Base-by-base conservation (phyloP, 1,140 invertebrate genomes). In the Brachystomella parvula region DNA sequence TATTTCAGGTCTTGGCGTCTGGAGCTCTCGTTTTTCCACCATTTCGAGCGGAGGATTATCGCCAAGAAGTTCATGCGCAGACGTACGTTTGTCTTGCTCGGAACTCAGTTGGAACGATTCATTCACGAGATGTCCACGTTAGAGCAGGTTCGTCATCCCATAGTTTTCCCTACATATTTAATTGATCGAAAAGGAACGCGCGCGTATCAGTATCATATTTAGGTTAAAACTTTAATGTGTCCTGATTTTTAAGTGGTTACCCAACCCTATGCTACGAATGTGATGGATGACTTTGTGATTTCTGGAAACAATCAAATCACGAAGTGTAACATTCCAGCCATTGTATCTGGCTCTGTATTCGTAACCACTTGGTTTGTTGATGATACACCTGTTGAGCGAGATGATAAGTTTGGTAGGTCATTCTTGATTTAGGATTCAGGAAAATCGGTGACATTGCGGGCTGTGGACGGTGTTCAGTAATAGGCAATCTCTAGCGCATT, bases 1-100 rank as follows among this genome's bases (percentile, higher is more conserved):
- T 44, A 47, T 72, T 35, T 17, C 79, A 90, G 87, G 87, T 93
- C 68, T 80, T 91, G 70, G 85, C 89, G 26, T 92, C 96, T 78
- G 92, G 94, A 75, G 95, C 95, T 75, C 81, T 97, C 68, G 89
- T 94, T 33, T 94, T 97, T 76, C 90, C 90, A 56, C 91, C 92
- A 12, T 96, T 96, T 84, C 84, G 90, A 59, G 90, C 90, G 35
- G 89, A 92, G 77, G 89, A 93, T 77, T 96, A 96, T 76, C 83
- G 89, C 47, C 90, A 94, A 78, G 90, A 94, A 78, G 90, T 96
- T 35, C 94, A 97, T 76, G 90, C 91, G 71, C 90, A 93, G 78
- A 87, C 92, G 57, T 96, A 96, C 80, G 87, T 90, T 71, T 97
- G 94, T 80, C 79, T 94, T 56, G 93, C 92, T 19, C 84, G 85